Evolutionary conservation across 2,888 invertebrate species (phyloP), one percentile per base, ranked within the genome.

Genomic region (Lordiphosa andalusiaca): DNA sequence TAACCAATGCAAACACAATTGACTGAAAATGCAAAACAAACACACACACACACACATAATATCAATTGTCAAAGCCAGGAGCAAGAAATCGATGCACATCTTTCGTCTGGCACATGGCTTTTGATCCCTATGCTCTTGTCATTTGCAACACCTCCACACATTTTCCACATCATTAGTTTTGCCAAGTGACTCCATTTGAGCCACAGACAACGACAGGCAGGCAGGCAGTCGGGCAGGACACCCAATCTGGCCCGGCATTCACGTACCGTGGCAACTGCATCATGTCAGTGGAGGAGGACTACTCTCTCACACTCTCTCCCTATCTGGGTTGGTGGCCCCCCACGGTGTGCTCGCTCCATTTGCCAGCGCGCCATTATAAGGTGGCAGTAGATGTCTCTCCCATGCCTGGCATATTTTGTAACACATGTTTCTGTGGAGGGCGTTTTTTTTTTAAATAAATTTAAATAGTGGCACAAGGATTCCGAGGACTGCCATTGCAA

Each of bases 81-180:
- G 25, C 25, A 7, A 25, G 78, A 78, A 73, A 74, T 75, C 66
- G 68, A 55, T 21, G 13, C 7, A 41, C 13, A n/a, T 16, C 40
- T 19, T n/a, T 37, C 49, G 65, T 48, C 58, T 57, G 49, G 51
- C 60, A 42, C 57, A 65, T 63, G 73, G 62, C 67, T 69, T 59
- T 56, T 57, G 67, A 59, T 72, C 64, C 55, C 52, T 41, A 41
- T n/a, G 41, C 51, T 57, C 50, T 51, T 67, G 71, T 59, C 69
- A 61, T 61, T 62, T 69, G 78, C 74, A 70, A 71, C 80, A 78
- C 67, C 64, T 65, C 54, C 53, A 39, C 44, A 81, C 73, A 85
- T 85, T 85, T 85, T 85, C 81, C 86, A 84, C 85, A 84, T 86
- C 85, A 86, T 85, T 85, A 86, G 86, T 85, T 65, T 59, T 71